Percentiles rank a stretch among this genome's conserved stretches.
Evolutionary conservation across 2,113 vertebrate genomes (phyloP).

Genomic region (Apodemus speciosus): DNA sequence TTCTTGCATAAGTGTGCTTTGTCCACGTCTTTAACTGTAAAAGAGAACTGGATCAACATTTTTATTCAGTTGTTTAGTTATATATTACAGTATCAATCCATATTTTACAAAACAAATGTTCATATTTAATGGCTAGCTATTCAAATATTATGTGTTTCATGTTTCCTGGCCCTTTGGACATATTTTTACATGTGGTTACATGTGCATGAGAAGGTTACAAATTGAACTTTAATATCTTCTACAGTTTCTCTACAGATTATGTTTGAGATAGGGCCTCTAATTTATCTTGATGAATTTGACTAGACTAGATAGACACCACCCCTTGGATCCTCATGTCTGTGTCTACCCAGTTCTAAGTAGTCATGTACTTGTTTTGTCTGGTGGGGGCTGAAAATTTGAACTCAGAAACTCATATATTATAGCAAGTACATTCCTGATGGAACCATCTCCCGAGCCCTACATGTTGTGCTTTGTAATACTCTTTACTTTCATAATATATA

Average conservation of each 20-base stretch:
- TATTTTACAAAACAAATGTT: background rate
- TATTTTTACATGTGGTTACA: background rate
- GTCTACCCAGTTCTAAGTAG: background rate
- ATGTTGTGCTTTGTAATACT: background rate
- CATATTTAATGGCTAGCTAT: background rate
- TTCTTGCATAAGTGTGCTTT: background rate
- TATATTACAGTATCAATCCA: background rate
- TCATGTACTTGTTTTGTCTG: background rate
- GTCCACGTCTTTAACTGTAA: background rate
- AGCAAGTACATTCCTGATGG: background rate
- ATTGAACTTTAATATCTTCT: background rate
- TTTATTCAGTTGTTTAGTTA: background rate
- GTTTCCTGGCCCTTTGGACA: background rate
- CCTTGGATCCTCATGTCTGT: background rate
- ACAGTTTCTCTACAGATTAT: background rate
- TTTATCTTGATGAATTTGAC: background rate
- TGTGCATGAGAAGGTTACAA: background rate
- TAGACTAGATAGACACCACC: background rate
- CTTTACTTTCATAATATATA: background rate
- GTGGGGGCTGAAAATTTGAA: background rate
- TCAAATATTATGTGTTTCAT: background rate
- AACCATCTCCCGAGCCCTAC: background rate
- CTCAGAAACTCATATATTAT: background rate
- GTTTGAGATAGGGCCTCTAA: background rate
- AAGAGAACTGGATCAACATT: background rate